phyloP scores from a whole-genome alignment of 2,113 vertebrate genomes.

The Mastomys coucha region DNA sequence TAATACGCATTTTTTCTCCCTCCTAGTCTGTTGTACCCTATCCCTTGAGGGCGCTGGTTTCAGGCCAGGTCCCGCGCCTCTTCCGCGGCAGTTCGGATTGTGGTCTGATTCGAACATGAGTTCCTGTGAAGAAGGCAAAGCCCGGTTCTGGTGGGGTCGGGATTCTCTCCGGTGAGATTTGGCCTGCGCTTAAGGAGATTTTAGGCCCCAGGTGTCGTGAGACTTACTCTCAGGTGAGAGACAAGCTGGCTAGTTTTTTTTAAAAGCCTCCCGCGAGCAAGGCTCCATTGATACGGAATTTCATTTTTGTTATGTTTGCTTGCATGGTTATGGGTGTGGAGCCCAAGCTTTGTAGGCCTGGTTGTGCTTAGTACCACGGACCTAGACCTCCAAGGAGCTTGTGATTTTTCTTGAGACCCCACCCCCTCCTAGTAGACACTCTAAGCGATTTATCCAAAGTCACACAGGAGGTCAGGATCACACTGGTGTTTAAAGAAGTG shows the following conservation, averaged over 20 bases:
- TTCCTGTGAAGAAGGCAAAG: neutral
- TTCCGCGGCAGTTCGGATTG: neutral
- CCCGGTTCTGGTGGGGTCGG: neutral
- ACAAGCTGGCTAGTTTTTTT: neutral
- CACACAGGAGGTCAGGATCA: neutral
- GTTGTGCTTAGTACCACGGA: neutral
- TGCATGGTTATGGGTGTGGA: neutral
- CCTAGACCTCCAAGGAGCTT: neutral
- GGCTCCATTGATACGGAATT: neutral
- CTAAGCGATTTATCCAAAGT: slow-evolving; percentile 17
- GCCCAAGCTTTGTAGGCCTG: neutral
- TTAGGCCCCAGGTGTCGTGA: slow-evolving; percentile 8
- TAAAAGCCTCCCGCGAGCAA: neutral
- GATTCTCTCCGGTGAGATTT: neutral
- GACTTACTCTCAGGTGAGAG: neutral
- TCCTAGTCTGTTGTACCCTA: neutral
- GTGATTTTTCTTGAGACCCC: slow-evolving; percentile 14
- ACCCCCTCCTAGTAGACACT: neutral
- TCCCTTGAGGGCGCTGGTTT: slow-evolving; percentile 25
- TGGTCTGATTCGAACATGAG: neutral
- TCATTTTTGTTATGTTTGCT: neutral
- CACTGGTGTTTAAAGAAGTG: neutral
- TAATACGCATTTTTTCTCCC: neutral
- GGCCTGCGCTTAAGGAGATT: neutral
- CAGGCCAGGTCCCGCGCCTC: neutral